These are phyloP conservation scores for Amniataba percoides DNA, from an alignment of 2,797 vertebrate genomes.

Conservation along the genomic window DNA sequence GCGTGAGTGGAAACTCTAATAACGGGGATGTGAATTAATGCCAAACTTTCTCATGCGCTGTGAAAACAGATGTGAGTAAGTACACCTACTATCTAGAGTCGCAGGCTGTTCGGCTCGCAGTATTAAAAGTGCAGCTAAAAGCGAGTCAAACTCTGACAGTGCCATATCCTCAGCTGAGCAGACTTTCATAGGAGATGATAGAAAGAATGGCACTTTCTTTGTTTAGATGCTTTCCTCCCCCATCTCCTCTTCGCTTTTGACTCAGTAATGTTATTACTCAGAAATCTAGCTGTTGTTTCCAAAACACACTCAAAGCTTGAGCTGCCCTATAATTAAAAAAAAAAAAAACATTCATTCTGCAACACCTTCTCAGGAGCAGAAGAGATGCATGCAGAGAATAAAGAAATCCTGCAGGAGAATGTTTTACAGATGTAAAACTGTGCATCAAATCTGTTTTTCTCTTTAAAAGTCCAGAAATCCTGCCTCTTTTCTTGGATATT, in stretches of 20 bases:
- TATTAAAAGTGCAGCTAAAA: constrained; percentile 73
- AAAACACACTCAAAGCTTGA: constrained; percentile 30
- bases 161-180: constrained; percentile 73
- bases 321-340: constrained; percentile 26
- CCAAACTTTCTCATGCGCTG: constrained; percentile 60
- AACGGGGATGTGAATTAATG: constrained; percentile 69
- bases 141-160: constrained; percentile 61
- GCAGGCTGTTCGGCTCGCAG: constrained; percentile 66
- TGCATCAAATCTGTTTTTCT: constrained; percentile 45
- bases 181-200: constrained; percentile 60
- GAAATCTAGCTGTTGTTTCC: constrained; percentile 63
- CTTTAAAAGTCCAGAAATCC: constrained; percentile 34
- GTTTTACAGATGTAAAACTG: constrained; percentile 38
- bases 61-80: constrained; percentile 63
- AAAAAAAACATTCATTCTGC: constrained; percentile 30
- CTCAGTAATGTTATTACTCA: constrained; percentile 55
- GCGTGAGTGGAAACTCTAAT: constrained; percentile 60
- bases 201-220: constrained; percentile 67
- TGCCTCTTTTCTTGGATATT: constrained; percentile 35
- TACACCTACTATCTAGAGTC: constrained; percentile 71
- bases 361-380: constrained; percentile 31
- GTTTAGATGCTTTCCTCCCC: constrained; percentile 62
- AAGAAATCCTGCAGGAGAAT: constrained; percentile 40
- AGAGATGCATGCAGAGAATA: constrained; percentile 37
- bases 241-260: constrained; percentile 27